Evolutionary conservation across 2,888 invertebrate genomes (phyloP), one percentile per base, ranked within the genome.

Genomic region (Pristionchus maxplancki): DNA sequence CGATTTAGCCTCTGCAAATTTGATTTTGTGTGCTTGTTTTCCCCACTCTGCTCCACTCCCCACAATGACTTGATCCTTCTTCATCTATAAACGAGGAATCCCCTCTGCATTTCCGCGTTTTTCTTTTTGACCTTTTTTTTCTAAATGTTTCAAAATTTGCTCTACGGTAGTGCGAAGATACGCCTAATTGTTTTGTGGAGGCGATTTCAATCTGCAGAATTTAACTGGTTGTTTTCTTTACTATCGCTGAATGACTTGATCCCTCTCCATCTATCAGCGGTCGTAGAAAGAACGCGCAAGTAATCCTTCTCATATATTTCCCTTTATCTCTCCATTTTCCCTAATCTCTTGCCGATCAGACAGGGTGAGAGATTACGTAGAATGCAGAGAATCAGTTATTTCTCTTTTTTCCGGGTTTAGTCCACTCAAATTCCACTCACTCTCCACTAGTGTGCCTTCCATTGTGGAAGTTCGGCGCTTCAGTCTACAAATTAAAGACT

Each of bases 381-480:
- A 58, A 58, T 24, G 20, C 20, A 58, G 53, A 58, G 53, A 58
- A 6, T 58, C 24, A 58, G 53, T 20, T 20, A 24, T 6, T 24
- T 20, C 24, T 17, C 24, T 78, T 78, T 78, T 31, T 67, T 67
- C 31, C 31, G 67, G 34, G 11, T 67, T 67, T 67, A 58, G 58
- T 58, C n/a, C 58, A 58, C 58, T 58, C 58, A 58, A 58, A 58
- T 58, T 58, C 58, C 58, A 58, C 58, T 58, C 58, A 58, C 58
- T 58, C 58, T 58, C 9, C n/a, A n/a, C 58, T 58, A 58, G 58
- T 58, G 1, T 1, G 17, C 20, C 20, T 17, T 20, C 0, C 1
- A 3, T 6, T 53, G 4, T 20, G 53, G 53, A 53, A 53, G 53
- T 48, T 48, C 62, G 8, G 62, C 24, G 64, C 64, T 28, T 11